Evolutionary conservation across 1,140 invertebrate species (phyloP).

Genomic region (Atta texana): DNA sequence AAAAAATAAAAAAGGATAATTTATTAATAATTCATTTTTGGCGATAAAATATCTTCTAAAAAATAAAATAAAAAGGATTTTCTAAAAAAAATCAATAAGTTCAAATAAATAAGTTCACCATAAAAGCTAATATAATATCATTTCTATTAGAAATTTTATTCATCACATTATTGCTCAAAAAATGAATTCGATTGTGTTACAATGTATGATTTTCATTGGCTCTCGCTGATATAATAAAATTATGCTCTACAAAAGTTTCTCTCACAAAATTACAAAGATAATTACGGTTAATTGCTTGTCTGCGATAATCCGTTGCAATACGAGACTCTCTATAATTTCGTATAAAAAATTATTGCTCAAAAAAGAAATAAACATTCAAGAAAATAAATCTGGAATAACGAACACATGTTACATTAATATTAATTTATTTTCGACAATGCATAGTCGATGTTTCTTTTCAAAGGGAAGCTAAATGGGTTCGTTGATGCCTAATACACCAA

Average conservation of each 20-base stretch:
- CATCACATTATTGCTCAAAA: conserved; percentile 12
- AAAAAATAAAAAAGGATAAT: background rate
- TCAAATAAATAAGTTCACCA: background rate
- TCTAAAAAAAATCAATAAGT: background rate
- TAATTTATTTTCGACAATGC: conserved; percentile 28
- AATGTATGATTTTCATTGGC: conserved; percentile 17
- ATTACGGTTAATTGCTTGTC: conserved; percentile 32
- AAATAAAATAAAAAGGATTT: background rate
- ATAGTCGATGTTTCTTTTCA: background rate
- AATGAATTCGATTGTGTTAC: background rate
- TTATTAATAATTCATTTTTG: background rate
- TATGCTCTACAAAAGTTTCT: background rate
- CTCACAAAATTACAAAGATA: conserved; percentile 15
- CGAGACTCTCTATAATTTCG: background rate
- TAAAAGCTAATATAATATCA: background rate
- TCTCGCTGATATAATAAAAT: conserved; percentile 28
- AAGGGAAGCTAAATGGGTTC: conserved; percentile 21
- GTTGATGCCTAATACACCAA: background rate
- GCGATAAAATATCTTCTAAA: background rate
- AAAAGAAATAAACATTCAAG: background rate
- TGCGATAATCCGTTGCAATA: background rate
- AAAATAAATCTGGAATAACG: background rate
- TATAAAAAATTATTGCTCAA: background rate
- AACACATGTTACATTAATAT: background rate
- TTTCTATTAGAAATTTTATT: background rate